Percentiles rank a stretch among this genome's conserved stretches.
These are phyloP conservation scores for Cherax destructor DNA, from an alignment of 1,140 invertebrate species.

Conservation along the genomic window DNA sequence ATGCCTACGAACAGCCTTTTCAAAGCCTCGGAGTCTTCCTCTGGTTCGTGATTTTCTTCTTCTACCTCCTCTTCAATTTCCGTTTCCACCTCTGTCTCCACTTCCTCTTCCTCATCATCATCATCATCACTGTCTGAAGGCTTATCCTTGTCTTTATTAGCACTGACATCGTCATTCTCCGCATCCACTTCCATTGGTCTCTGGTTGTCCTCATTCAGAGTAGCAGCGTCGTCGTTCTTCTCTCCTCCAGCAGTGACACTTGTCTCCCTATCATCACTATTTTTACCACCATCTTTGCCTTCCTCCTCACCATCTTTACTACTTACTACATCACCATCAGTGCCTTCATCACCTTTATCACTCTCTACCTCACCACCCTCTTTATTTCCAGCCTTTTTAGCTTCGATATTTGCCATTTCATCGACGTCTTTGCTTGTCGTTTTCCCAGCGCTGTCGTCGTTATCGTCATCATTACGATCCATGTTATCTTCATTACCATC, in stretches of 20 bases:
- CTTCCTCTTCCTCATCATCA: slow-evolving; percentile 2
- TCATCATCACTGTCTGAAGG: background rate
- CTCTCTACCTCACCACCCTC: background rate
- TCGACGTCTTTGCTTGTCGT: background rate
- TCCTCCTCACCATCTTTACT: too few species aligned
- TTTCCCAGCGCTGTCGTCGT: background rate
- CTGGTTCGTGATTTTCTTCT: slow-evolving; percentile 64
- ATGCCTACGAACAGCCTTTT: slow-evolving; percentile 91
- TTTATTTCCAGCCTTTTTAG: background rate
- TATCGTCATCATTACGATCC: slow-evolving; percentile 30
- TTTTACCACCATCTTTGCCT: too few species aligned
- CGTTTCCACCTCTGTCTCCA: slow-evolving; percentile 41
- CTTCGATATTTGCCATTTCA: background rate
- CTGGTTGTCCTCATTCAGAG: too few species aligned
- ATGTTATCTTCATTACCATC: slow-evolving; percentile 75
- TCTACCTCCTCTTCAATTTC: slow-evolving; percentile 63
- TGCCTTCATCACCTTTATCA: background rate
- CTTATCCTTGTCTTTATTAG: background rate
- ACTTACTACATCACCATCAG: background rate
- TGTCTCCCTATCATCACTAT: too few species aligned
- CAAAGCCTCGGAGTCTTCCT: slow-evolving; percentile 78
- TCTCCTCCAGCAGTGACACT: too few species aligned
- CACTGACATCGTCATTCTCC: background rate
- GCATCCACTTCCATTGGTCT: background rate
- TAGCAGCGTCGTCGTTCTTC: too few species aligned